Conservation (phyloP, 2,888 invertebrate species). For the Tenthredo notha region DNA sequence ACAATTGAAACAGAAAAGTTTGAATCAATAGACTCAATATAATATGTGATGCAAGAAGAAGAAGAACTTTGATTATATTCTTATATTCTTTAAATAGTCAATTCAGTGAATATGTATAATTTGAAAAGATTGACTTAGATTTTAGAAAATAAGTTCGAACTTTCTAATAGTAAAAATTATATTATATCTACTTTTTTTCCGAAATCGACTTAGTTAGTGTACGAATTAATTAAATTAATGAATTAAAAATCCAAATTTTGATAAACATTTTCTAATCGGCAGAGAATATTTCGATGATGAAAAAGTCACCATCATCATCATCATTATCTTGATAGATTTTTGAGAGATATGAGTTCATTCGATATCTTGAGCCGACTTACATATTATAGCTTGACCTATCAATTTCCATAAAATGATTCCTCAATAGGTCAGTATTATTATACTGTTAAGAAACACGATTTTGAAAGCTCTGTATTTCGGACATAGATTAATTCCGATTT, state of each 20-base stretch:
- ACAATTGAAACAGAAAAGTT: no score
- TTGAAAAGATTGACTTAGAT: no score
- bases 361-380: background rate
- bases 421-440: background rate
- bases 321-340: background rate
- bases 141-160: no score
- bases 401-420: background rate
- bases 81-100: no score
- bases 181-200: background rate
- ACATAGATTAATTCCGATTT: background rate
- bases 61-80: no score
- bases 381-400: constrained; percentile 1
- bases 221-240: no score
- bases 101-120: no score
- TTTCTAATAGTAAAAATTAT: no score
- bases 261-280: background rate
- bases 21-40: no score
- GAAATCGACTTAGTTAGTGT: background rate
- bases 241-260: background rate
- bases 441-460: background rate
- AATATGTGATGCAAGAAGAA: no score
- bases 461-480: background rate
- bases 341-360: background rate
- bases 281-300: background rate
- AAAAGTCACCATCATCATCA: background rate